Conservation (phyloP, 92 coral and sea anemone genomes). For the Epizoanthus rinbou region DNA sequence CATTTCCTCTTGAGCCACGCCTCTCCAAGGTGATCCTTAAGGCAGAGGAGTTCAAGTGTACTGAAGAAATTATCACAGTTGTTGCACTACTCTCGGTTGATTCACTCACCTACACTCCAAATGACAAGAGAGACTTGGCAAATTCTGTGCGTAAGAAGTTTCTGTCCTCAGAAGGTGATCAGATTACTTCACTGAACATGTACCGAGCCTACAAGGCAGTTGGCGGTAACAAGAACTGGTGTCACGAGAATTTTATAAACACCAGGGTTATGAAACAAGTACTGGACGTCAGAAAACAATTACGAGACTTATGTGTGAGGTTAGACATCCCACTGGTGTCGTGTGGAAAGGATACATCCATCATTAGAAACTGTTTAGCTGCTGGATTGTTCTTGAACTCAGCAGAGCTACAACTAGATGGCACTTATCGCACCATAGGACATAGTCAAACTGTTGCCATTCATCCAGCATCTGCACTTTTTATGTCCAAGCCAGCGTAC, state of each 20-base stretch:
- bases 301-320: constrained; percentile 79
- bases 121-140: constrained; percentile 88
- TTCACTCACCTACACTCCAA: constrained; percentile 93
- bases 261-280: constrained; percentile 87
- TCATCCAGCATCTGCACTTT: constrained; percentile 92
- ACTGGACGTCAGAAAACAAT: constrained; percentile 85
- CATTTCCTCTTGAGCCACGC: constrained; percentile 93
- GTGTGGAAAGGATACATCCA: constrained; percentile 84
- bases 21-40: constrained; percentile 82
- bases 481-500: constrained; percentile 82
- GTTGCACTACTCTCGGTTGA: constrained; percentile 94
- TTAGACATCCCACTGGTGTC: constrained; percentile 75
- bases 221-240: constrained; percentile 88
- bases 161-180: constrained; percentile 95
- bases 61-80: constrained; percentile 89
- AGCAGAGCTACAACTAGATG: constrained; percentile 94
- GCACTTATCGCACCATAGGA: constrained; percentile 81
- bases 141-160: constrained; percentile 86
- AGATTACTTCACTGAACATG: constrained; percentile 87
- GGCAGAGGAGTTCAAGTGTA: constrained; percentile 78
- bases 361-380: constrained; percentile 80
- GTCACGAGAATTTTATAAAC: constrained; percentile 87
- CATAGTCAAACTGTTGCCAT: constrained; percentile 80
- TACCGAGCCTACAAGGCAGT: constrained; percentile 91
- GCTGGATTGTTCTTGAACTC: constrained; percentile 92